A percentile compares a stretch with the other conserved stretches of the same genome.
Conservation (phyloP, 2,113 vertebrate genomes). For the Pimephales promelas region DNA sequence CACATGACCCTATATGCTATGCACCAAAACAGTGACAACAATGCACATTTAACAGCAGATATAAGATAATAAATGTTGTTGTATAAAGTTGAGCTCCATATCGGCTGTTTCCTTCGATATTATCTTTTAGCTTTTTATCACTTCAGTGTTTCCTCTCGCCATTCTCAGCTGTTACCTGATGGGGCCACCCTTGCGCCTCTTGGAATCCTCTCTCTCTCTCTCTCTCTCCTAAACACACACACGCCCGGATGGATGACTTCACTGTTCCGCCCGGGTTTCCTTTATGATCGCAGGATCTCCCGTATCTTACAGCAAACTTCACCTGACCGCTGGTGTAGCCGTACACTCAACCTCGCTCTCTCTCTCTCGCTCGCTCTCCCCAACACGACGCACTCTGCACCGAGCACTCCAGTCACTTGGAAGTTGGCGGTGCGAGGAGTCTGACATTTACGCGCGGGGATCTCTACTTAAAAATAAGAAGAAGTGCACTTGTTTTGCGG, state of each 20-base stretch:
- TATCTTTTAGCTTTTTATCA: not conserved
- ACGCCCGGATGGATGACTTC: slow-evolving; percentile 93
- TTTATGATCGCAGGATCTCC: slow-evolving; percentile 93
- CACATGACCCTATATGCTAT: not conserved
- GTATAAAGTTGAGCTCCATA: not conserved
- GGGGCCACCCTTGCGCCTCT: slow-evolving; percentile 73
- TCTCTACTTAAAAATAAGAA: slow-evolving; percentile 13
- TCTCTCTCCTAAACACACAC: slow-evolving; percentile 56
- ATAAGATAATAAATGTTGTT: not conserved
- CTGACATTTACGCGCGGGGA: slow-evolving; percentile 38
- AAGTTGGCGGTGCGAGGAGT: slow-evolving; percentile 48
- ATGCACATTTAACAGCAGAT: not conserved
- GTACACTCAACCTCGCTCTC: slow-evolving; percentile 50
- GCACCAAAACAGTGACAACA: not conserved
- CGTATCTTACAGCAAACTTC: slow-evolving; percentile 82
- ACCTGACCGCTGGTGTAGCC: slow-evolving; percentile 68
- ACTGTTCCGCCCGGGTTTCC: slow-evolving; percentile 91
- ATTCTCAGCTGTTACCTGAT: slow-evolving; percentile 68
- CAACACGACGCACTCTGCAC: not conserved
- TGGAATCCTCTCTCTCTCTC: slow-evolving; percentile 53
- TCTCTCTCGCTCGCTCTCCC: not conserved
- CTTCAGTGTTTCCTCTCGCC: slow-evolving; percentile 7
- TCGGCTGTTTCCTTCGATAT: not conserved
- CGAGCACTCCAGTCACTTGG: slow-evolving; percentile 34
- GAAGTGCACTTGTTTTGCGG: slow-evolving; percentile 54